Percentiles rank a stretch among this genome's conserved stretches.
Conservation (phyloP, 2,888 invertebrate species). For the Creontiades dilutus region DNA sequence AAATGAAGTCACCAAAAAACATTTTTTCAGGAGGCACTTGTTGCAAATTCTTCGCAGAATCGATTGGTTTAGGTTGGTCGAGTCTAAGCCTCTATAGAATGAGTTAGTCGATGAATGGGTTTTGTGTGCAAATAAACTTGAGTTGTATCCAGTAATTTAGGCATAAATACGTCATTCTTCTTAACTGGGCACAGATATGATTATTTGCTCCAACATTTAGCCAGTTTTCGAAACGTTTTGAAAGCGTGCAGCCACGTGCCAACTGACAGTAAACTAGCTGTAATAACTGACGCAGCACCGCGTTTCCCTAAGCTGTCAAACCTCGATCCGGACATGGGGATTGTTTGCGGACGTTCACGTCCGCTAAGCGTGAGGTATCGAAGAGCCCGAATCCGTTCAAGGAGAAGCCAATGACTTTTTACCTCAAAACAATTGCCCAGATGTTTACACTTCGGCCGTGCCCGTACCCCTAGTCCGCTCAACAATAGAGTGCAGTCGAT, state of each 20-base stretch:
- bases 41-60: too few species aligned
- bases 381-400: slow-evolving; percentile 51
- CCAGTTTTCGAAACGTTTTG: background rate
- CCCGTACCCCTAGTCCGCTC: slow-evolving; percentile 1
- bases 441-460: slow-evolving; percentile 64
- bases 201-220: too few species aligned
- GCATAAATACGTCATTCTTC: too few species aligned
- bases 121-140: too few species aligned
- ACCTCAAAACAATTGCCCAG: slow-evolving; percentile 65
- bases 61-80: too few species aligned
- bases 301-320: background rate
- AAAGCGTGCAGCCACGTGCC: background rate
- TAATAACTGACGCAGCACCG: background rate
- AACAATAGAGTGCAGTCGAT: slow-evolving; percentile 67
- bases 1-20: too few species aligned
- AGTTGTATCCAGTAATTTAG: too few species aligned
- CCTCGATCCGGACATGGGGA: background rate
- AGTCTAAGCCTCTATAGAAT: too few species aligned
- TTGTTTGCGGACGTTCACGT: slow-evolving; percentile 59
- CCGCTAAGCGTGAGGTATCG: slow-evolving; percentile 47
- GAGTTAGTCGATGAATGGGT: too few species aligned
- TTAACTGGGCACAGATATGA: too few species aligned
- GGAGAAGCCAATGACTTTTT: slow-evolving; percentile 64
- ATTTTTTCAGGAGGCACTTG: too few species aligned
- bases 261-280: background rate